These are phyloP conservation scores for Seira musarum DNA, from an alignment of 2,888 invertebrate species.

Conservation along the genomic window DNA sequence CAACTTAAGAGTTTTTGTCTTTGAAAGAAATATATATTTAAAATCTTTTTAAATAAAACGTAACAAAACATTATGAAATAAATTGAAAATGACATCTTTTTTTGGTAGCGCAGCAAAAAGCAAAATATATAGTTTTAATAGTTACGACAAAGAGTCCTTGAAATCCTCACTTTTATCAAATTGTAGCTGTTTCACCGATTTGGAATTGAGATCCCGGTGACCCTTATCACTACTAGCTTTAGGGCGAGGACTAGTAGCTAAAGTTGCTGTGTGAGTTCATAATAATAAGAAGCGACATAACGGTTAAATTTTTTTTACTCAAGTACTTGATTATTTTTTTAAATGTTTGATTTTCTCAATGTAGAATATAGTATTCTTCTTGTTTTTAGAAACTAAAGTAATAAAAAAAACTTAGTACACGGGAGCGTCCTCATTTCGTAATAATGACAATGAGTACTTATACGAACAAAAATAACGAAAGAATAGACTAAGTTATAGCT, in stretches of 20 bases:
- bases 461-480: not conserved
- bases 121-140: slow-evolving; percentile 57
- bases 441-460: slow-evolving; percentile 1
- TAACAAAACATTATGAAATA: slow-evolving; percentile 13
- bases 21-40: not conserved
- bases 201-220: slow-evolving; percentile 70
- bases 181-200: slow-evolving; percentile 70
- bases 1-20: not conserved
- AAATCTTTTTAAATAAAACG: slow-evolving; percentile 25
- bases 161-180: slow-evolving; percentile 70
- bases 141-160: slow-evolving; percentile 65
- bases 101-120: slow-evolving; percentile 52
- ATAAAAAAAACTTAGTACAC: slow-evolving; percentile 33
- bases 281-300: slow-evolving; percentile 69
- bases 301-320: slow-evolving; percentile 60
- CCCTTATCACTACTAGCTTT: slow-evolving; percentile 70
- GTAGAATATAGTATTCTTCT: slow-evolving; percentile 24
- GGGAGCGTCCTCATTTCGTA: slow-evolving; percentile 54
- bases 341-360: slow-evolving; percentile 24
- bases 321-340: slow-evolving; percentile 36
- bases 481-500: not conserved
- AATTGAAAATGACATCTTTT: not conserved
- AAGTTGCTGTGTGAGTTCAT: slow-evolving; percentile 70
- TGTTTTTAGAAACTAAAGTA: slow-evolving; percentile 30
- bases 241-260: slow-evolving; percentile 70